phyloP scores from a whole-genome alignment of 2,113 vertebrate genomes.

The Orcinus orca region DNA sequence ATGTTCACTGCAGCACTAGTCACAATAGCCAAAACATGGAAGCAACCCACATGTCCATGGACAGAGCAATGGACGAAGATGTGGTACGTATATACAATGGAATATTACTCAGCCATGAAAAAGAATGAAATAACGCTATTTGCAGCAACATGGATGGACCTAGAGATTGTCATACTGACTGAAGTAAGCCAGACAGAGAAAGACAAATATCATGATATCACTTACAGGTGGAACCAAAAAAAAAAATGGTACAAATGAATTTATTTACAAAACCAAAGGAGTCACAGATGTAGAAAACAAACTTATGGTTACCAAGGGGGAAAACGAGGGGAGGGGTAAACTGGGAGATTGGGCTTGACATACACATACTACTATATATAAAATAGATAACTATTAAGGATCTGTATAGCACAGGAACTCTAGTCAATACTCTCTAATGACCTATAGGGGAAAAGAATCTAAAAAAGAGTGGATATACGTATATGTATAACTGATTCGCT shows the following conservation, averaged over 20 bases:
- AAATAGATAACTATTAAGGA: background rate
- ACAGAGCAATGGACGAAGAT: background rate
- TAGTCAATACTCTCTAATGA: background rate
- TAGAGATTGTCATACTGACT: background rate
- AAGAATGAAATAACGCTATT: background rate
- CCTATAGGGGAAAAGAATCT: background rate
- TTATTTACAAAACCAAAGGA: background rate
- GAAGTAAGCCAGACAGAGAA: background rate
- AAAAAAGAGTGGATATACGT: background rate
- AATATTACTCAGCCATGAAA: background rate
- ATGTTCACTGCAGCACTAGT: accelerated
- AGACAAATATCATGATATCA: background rate
- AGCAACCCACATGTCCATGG: background rate
- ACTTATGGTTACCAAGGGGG: background rate
- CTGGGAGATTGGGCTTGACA: background rate
- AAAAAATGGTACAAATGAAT: background rate
- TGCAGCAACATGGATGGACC: background rate
- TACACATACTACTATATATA: no score
- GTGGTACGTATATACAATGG: accelerated
- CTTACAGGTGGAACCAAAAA: background rate
- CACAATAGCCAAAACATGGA: background rate
- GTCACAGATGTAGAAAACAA: background rate
- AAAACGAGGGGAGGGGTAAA: background rate
- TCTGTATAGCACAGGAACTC: background rate
- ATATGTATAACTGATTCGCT: background rate